These are phyloP conservation scores for Dynastes tityus DNA, from an alignment of 2,888 invertebrate species.

Conservation along the genomic window DNA sequence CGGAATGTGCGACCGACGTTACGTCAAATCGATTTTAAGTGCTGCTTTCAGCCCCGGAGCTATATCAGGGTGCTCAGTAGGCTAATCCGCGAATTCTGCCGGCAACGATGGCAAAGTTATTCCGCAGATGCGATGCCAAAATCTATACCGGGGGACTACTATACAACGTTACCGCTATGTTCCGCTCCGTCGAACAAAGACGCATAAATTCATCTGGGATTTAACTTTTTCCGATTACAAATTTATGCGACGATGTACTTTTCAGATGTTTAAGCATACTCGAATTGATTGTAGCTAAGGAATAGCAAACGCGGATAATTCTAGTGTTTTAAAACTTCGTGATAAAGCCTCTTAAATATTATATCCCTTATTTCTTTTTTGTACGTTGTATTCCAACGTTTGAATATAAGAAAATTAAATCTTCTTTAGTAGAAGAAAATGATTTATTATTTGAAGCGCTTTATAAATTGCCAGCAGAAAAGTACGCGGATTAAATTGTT, in stretches of 20 bases:
- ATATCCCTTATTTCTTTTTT: no score
- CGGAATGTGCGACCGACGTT: conserved; percentile 15
- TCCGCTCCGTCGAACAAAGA: conserved; percentile 6
- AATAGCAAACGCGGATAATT: no score
- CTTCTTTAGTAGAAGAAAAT: no score
- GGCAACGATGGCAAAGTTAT: conserved; percentile 1
- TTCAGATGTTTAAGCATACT: not conserved
- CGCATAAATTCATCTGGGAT: conserved; percentile 18
- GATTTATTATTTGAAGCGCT: no score
- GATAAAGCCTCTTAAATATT: no score
- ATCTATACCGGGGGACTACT: conserved; percentile 13
- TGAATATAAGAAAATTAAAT: no score
- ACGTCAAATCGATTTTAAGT: conserved; percentile 39
- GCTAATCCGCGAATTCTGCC: conserved; percentile 33
- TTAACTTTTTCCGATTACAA: conserved; percentile 22
- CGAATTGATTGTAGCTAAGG: no score
- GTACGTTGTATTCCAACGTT: no score
- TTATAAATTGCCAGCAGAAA: no score
- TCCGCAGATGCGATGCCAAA: conserved; percentile 32
- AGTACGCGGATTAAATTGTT: no score
- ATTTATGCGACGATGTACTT: conserved; percentile 5
- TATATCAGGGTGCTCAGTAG: conserved; percentile 24
- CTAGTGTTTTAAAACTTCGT: no score
- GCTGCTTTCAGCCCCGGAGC: conserved; percentile 18
- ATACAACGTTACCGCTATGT: not conserved